phyloP scores from a whole-genome alignment of 2,797 vertebrate genomes.

The Parotocinclus haroldoi region DNA sequence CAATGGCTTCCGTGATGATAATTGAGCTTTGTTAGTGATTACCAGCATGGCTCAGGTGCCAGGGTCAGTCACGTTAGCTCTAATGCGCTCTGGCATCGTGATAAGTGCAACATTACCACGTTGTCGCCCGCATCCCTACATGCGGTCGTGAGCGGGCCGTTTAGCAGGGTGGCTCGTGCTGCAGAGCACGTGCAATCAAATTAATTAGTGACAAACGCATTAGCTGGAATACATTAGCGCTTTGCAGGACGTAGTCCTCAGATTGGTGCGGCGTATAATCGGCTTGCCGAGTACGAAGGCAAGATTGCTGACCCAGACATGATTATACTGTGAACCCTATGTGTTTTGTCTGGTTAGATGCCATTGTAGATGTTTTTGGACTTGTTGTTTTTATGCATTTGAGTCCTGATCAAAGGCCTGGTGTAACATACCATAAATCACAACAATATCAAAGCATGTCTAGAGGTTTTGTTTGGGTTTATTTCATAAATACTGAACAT shows the following conservation, averaged over 20 bases:
- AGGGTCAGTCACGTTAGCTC: constrained; percentile 74
- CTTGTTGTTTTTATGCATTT: no score
- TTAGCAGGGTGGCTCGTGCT: constrained; percentile 53
- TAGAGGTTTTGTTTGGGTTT: no score
- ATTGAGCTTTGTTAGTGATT: constrained; percentile 81
- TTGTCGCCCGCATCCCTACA: constrained; percentile 58
- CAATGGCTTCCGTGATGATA: constrained; percentile 58
- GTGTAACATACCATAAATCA: no score
- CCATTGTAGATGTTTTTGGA: no score
- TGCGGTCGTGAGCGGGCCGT: constrained; percentile 37
- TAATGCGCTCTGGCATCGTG: constrained; percentile 74
- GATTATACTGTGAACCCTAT: background rate
- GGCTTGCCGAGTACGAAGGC: constrained; percentile 15
- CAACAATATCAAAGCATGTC: no score
- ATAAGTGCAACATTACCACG: constrained; percentile 73
- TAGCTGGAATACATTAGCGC: constrained; percentile 80
- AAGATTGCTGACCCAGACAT: constrained; percentile 11
- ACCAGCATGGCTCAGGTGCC: constrained; percentile 48
- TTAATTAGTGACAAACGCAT: constrained; percentile 80
- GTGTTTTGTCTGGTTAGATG: no score
- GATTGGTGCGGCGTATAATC: constrained; percentile 1
- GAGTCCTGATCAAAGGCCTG: no score
- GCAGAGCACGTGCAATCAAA: constrained; percentile 73
- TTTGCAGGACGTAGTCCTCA: constrained; percentile 74
- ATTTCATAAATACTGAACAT: no score